phyloP scores from a whole-genome alignment of 2,888 invertebrate genomes.

The Andrena hattorfiana region DNA sequence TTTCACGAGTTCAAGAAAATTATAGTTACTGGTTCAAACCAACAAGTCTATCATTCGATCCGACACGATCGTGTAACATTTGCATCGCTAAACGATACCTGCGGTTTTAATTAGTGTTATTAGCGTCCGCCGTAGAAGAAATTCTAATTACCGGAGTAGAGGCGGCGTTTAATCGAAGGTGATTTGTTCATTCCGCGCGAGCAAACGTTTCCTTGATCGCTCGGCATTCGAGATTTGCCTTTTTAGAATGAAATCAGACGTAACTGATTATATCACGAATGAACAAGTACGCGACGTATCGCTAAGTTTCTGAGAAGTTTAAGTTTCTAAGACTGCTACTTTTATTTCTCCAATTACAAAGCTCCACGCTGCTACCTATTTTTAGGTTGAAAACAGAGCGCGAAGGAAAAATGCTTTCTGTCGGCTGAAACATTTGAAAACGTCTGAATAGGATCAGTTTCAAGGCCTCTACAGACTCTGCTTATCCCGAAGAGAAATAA shows the following conservation, averaged over 20 bases:
- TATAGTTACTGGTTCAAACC: too few relatives aligned
- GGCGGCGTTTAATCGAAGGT: conserved; percentile 45
- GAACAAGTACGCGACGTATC: background rate
- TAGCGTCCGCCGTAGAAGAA: conserved; percentile 20
- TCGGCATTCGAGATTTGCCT: conserved; percentile 30
- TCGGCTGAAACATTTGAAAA: background rate
- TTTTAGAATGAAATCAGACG: conserved; percentile 42
- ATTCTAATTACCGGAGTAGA: conserved; percentile 11
- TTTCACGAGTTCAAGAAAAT: too few relatives aligned
- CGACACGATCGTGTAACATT: background rate
- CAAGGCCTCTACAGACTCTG: too few relatives aligned
- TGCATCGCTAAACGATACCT: conserved; percentile 15
- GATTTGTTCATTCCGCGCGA: conserved; percentile 39
- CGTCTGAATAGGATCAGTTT: background rate
- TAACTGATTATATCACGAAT: conserved; percentile 1
- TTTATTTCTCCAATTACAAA: conserved; percentile 14
- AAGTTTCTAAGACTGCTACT: too few relatives aligned
- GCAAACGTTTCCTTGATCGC: conserved; percentile 48
- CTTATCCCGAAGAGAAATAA: too few relatives aligned
- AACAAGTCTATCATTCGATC: background rate
- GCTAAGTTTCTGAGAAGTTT: too few relatives aligned
- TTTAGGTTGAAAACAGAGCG: background rate
- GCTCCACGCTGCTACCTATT: background rate
- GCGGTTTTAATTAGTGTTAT: conserved; percentile 21
- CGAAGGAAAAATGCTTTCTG: background rate